A percentile compares a stretch with the other conserved stretches of the same genome.
Conservation (phyloP, 2,888 invertebrate species). For the Dicycla oo region DNA sequence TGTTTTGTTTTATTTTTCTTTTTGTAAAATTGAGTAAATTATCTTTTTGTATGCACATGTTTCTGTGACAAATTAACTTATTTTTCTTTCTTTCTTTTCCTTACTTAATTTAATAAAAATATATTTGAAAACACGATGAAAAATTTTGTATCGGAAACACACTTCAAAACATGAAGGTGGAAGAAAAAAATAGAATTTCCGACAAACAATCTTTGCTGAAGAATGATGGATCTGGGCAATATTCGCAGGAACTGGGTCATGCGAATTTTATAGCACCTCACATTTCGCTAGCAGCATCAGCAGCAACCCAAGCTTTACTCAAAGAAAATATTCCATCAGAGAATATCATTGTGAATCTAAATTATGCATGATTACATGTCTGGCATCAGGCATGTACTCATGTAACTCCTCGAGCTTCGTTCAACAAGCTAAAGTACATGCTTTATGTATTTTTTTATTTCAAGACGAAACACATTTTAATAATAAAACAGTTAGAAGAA, state of each 20-base stretch:
- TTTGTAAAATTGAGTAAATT: too few relatives aligned
- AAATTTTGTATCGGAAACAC: constrained; percentile 12
- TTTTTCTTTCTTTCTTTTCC: too few relatives aligned
- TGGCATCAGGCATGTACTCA: neutral
- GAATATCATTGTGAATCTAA: neutral
- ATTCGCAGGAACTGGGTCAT: constrained; percentile 49
- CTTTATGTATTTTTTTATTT: constrained; percentile 8
- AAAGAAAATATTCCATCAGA: neutral
- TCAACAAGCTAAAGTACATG: constrained; percentile 12
- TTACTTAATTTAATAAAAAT: neutral
- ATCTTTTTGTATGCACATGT: too few relatives aligned
- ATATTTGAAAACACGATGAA: neutral
- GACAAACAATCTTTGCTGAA: constrained; percentile 23
- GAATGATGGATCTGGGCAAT: constrained; percentile 41
- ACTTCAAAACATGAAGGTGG: constrained; percentile 12
- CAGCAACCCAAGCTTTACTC: constrained; percentile 5
- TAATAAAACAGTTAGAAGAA: constrained; percentile 16
- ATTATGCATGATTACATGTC: constrained; percentile 15
- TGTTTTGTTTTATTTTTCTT: too few relatives aligned
- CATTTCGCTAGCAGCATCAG: constrained; percentile 14
- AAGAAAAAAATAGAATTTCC: constrained; percentile 31
- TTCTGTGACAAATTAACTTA: too few relatives aligned
- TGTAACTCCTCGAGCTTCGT: neutral
- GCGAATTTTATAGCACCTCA: constrained; percentile 38
- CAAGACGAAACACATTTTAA: neutral